Evolutionary conservation across 2,113 vertebrate species (phyloP).

Genomic region (Empidonax traillii): DNA sequence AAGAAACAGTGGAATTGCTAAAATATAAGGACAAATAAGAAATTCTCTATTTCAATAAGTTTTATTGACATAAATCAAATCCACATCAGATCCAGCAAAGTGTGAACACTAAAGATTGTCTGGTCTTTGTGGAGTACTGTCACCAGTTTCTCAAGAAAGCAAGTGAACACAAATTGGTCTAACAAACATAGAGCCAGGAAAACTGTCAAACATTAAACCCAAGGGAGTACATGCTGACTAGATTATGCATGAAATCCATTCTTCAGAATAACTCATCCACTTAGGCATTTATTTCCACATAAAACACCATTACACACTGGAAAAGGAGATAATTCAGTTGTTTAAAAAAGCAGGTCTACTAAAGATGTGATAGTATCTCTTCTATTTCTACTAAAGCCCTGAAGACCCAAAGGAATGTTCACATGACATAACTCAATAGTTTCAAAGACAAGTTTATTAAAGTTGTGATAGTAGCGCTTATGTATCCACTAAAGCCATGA

Average conservation of each 20-base stretch:
- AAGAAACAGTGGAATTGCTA: background rate
- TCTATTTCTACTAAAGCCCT: background rate
- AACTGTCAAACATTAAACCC: background rate
- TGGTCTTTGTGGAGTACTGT: background rate
- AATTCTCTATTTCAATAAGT: background rate
- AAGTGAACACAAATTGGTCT: background rate
- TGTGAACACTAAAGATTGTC: background rate
- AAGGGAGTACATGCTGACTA: background rate
- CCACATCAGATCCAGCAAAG: background rate
- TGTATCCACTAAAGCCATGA: background rate
- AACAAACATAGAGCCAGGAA: background rate
- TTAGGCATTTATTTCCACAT: background rate
- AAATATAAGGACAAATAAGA: background rate
- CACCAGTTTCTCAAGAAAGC: background rate
- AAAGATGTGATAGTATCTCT: background rate
- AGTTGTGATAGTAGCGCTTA: background rate
- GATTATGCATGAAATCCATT: constrained; percentile 12
- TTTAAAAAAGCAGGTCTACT: background rate
- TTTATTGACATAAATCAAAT: background rate
- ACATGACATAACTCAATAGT: background rate
- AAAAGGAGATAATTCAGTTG: background rate
- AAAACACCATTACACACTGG: background rate
- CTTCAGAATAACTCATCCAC: background rate
- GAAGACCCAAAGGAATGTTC: background rate
- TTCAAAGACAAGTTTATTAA: constrained; percentile 44